Base-by-base conservation (phyloP, 2,888 invertebrate species). In the Trissoscelio sp. region DNA sequence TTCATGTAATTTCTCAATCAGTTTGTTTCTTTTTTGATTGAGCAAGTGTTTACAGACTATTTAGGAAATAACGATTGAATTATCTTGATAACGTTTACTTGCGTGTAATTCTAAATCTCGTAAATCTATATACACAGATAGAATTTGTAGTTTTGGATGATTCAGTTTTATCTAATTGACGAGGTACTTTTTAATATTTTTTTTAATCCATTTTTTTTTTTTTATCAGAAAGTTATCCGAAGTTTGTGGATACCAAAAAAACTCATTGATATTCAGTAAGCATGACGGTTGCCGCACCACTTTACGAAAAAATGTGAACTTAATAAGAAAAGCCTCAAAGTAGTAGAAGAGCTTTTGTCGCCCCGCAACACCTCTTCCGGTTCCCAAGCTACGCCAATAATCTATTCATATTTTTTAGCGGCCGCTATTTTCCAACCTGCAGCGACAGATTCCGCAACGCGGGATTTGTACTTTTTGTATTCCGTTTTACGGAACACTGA, bases 231-330 rank as follows among this genome's bases (percentile, higher is more conserved):
- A 83, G 81, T 86, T 85, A 81, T 81, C 79, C 79, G 81, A 73
- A 70, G 81, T 85, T 85, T 83, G 85, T 83, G 84, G 85, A 83
- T 83, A 72, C 83, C 83, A 74, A 82, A 79, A n/a, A 83, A 83
- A 82, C 87, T 91, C 91, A 91, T 91, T 91, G 90, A 87, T 91
- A 91, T 91, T 89, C 91, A 83, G 69, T 73, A 81, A 84, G 83
- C 86, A 88, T 81, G 77, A 62, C 75, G 79, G 83, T 85, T 87
- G 87, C 85, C 87, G 86, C 86, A 85, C 86, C 88, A 88, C 89
- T 89, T 90, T 89, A 86, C 88, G 88, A 89, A 90, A 91, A 90
- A 91, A 91, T 91, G 90, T 88, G 86, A 89, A 90, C 89, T 91
- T 91, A 91, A 91, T 91, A 91, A 91, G 90, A 89, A 90, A 91